phyloP scores from a whole-genome alignment of 2,888 invertebrate species.

The Sclerodermus sp. region DNA sequence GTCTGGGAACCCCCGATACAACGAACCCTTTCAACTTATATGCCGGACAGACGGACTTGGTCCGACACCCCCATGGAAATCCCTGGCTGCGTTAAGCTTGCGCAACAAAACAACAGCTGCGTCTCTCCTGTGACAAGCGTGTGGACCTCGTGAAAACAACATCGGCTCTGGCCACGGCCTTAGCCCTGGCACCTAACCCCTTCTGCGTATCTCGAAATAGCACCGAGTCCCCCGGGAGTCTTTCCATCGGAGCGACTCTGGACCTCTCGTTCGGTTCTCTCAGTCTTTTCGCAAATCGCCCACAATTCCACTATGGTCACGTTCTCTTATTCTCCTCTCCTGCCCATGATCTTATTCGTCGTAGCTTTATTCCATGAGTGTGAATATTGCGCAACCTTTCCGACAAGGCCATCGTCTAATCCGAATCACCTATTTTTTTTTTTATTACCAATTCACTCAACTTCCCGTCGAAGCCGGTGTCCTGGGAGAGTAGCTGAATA shows the following conservation, averaged over 20 bases:
- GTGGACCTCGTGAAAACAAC: constrained; percentile 43
- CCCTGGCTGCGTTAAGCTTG: constrained; percentile 37
- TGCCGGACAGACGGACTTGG: constrained; percentile 36
- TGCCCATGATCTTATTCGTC: too few relatives aligned
- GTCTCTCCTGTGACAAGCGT: constrained; percentile 22
- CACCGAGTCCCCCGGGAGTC: constrained; percentile 25
- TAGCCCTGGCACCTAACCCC: constrained; percentile 37
- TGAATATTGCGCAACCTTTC: too few relatives aligned
- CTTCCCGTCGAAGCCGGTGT: too few relatives aligned
- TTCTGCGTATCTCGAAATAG: constrained; percentile 6
- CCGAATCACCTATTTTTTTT: too few relatives aligned
- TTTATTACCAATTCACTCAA: too few relatives aligned
- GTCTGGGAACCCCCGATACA: too few relatives aligned
- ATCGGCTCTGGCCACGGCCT: too few relatives aligned
- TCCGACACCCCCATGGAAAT: constrained; percentile 43
- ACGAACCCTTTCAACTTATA: constrained; percentile 43
- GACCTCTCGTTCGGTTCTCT: not conserved
- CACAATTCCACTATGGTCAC: too few relatives aligned
- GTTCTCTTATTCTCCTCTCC: too few relatives aligned
- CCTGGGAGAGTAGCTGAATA: too few relatives aligned
- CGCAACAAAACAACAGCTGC: constrained; percentile 58
- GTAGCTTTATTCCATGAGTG: too few relatives aligned
- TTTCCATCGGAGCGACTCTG: constrained; percentile 10
- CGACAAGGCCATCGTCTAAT: too few relatives aligned
- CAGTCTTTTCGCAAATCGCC: not conserved